Base-by-base conservation (phyloP, 2,888 invertebrate genomes). In the Mellilla xanthometata region DNA sequence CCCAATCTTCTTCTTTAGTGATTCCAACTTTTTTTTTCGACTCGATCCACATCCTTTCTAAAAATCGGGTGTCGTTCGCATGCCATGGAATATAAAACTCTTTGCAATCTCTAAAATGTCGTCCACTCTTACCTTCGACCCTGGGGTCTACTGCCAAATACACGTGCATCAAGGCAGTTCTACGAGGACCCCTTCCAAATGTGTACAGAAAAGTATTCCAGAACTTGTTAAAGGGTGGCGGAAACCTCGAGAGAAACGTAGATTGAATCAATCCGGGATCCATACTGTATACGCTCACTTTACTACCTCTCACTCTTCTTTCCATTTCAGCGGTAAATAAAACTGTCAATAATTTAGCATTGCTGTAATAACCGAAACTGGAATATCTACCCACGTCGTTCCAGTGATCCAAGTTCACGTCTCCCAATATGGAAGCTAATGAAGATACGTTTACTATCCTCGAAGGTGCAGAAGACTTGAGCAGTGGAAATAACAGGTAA, bases 191-290 rank as follows among this genome's bases (percentile, higher is more conserved):
- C 26, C 79, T 62, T 0, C 81, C 82, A 23, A 78, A 57, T 26
- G 49, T 54, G 12, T 5, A 19, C 6, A 19, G 15, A 19, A 19
- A 19, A 3, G 15, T 19, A 6, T 19, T 6, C 15, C 15, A 19
- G 6, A 19, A 19, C 6, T 19, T 3, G 15, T 59, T 70, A 6
- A 5, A 19, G 3, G 15, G 15, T 1, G 1, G 29, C 71, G 49
- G 2, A 54, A 31, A 0, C 15, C 6, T 19, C 15, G 15, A 2
- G 91, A 95, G 95, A 40, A 96, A 95, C 19, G 93, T 93, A 0
- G 94, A 93, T 67, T 94, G 93, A 32, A 94, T 93, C 79, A 95
- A 90, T 5, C 96, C 96, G 0, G 96, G 97, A 83, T 96, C 96
- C 63, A 96, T 88, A 59, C 94, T 96, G 72, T 95, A 96, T 0